A percentile compares a stretch with the other conserved stretches of the same genome.
phyloP scores from a whole-genome alignment of 2,797 vertebrate genomes.

The Cyprinodon diabolis region DNA sequence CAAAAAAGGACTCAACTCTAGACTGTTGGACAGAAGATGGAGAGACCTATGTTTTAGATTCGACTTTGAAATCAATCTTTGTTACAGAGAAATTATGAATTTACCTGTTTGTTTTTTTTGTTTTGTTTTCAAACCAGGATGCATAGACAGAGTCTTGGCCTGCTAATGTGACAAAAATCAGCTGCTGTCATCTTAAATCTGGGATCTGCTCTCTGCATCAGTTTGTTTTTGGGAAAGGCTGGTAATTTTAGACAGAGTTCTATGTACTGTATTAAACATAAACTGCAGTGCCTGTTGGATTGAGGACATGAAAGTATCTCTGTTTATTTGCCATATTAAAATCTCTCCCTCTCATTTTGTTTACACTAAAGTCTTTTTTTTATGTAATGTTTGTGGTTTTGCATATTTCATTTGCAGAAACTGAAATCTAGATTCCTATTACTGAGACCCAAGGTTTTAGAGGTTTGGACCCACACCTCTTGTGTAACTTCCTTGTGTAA shows the following conservation, averaged over 20 bases:
- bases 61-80: slow-evolving; percentile 49
- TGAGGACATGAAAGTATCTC: slow-evolving; percentile 66
- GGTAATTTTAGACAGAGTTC: slow-evolving; percentile 61
- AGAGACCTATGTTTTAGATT: slow-evolving; percentile 69
- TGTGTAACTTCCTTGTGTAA: no score
- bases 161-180: slow-evolving; percentile 59
- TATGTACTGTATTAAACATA: slow-evolving; percentile 67
- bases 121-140: slow-evolving; percentile 21
- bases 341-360: slow-evolving; percentile 48
- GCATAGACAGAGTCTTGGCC: slow-evolving; percentile 49
- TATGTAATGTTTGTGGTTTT: not conserved
- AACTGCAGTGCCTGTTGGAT: slow-evolving; percentile 79
- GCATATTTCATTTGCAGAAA: slow-evolving; percentile 5
- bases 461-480: no score
- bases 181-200: slow-evolving; percentile 43
- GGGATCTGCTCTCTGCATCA: slow-evolving; percentile 48
- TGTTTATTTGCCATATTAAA: slow-evolving; percentile 78
- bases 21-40: slow-evolving; percentile 63
- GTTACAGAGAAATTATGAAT: slow-evolving; percentile 66
- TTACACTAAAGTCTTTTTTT: slow-evolving; percentile 2
- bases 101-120: slow-evolving; percentile 62
- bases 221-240: slow-evolving; percentile 66
- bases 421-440: not conserved
- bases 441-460: no score
- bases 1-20: slow-evolving; percentile 46